phyloP scores from a whole-genome alignment of 2,113 vertebrate genomes.

The Myrmophylax atrothorax region DNA sequence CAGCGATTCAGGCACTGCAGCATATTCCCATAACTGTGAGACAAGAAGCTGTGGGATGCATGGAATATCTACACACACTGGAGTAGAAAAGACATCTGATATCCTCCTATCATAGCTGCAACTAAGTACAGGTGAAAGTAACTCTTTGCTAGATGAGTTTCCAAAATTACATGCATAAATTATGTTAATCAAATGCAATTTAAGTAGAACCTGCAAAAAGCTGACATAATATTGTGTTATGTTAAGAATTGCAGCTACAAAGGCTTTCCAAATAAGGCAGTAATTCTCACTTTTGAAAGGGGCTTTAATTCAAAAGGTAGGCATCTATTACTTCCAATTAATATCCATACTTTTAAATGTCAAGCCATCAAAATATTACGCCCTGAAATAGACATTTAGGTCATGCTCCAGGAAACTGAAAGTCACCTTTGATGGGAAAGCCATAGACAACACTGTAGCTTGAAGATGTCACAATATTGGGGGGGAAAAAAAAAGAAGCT shows the following conservation, averaged over 20 bases:
- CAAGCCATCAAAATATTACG: neutral
- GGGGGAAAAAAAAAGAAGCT: neutral
- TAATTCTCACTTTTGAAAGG: neutral
- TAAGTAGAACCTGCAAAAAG: neutral
- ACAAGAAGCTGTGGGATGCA: neutral
- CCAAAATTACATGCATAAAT: neutral
- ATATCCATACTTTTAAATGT: neutral
- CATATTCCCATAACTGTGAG: neutral
- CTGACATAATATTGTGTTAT: neutral
- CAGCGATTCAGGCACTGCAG: neutral
- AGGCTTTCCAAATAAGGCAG: neutral
- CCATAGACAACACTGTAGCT: neutral
- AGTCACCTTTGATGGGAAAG: neutral
- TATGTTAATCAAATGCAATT: neutral
- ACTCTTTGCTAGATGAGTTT: neutral
- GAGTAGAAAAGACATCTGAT: neutral
- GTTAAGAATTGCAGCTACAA: neutral
- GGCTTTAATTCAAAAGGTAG: neutral
- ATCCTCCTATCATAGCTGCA: neutral
- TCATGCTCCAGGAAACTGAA: neutral
- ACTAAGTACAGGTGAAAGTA: neutral
- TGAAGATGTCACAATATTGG: neutral
- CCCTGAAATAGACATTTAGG: neutral
- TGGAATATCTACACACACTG: neutral
- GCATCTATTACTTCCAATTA: neutral